Conservation (phyloP, 2,113 vertebrate species). For the Cinclus cinclus region DNA sequence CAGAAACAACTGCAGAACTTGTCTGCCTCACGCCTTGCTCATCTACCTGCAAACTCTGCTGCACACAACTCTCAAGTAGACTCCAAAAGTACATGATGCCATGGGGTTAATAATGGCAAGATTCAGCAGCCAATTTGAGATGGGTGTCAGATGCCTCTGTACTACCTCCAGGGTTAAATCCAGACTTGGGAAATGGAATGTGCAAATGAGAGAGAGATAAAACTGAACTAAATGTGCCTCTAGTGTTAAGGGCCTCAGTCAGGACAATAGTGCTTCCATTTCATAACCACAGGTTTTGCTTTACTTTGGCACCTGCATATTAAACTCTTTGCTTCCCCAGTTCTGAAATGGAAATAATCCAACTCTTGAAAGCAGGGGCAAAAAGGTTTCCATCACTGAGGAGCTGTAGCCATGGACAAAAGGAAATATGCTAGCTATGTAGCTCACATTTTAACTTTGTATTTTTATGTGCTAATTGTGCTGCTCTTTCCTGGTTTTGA, state of each 20-base stretch:
- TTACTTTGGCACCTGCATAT: not conserved
- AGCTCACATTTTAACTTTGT: not conserved
- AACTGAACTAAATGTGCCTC: slow-evolving; percentile 15
- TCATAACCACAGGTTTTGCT: not conserved
- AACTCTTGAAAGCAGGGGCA: not conserved
- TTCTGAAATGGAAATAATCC: not conserved
- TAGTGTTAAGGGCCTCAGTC: slow-evolving; percentile 27
- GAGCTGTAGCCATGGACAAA: not conserved
- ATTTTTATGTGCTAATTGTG: not conserved
- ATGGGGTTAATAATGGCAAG: not conserved
- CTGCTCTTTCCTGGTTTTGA: not conserved
- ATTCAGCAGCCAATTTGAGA: slow-evolving; percentile 43
- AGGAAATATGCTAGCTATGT: not conserved
- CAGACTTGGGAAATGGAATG: slow-evolving; percentile 45
- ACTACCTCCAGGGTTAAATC: not conserved
- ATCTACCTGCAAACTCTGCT: not conserved
- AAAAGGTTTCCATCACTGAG: not conserved
- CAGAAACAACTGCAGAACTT: not conserved
- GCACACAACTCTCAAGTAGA: not conserved
- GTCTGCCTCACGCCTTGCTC: not conserved
- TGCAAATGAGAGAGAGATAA: slow-evolving; percentile 52
- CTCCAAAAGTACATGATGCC: not conserved
- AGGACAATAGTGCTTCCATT: slow-evolving; percentile 13
- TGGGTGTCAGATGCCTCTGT: slow-evolving; percentile 57
- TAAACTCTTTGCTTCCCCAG: not conserved